phyloP scores from a whole-genome alignment of 2,888 invertebrate species.

The Atethmia centrago region DNA sequence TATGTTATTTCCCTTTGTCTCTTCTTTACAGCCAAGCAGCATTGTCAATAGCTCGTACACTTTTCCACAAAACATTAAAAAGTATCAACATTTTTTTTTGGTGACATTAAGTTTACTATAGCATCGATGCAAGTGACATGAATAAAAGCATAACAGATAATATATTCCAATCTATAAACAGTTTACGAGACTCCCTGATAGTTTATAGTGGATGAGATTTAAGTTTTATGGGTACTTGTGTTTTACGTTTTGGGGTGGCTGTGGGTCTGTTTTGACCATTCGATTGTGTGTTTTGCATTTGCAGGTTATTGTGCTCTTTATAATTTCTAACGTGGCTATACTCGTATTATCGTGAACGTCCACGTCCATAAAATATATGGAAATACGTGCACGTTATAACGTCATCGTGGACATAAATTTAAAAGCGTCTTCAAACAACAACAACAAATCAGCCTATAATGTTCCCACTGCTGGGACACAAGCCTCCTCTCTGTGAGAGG shows the following conservation, averaged over 20 bases:
- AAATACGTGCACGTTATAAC: too few species aligned
- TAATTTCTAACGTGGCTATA: too few species aligned
- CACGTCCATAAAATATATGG: too few species aligned
- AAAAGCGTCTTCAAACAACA: too few species aligned
- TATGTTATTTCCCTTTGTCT: too few species aligned
- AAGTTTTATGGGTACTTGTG: conserved; percentile 69
- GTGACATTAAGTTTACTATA: conserved; percentile 49
- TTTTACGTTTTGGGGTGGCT: conserved; percentile 62
- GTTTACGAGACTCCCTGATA: conserved; percentile 76
- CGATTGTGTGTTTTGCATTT: conserved; percentile 39
- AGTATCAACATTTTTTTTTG: neutral
- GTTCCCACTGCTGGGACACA: too few species aligned
- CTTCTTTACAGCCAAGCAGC: too few species aligned
- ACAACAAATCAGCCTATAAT: too few species aligned
- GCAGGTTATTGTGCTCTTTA: neutral
- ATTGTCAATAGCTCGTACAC: too few species aligned
- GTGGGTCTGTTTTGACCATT: conserved; percentile 57
- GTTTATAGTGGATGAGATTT: conserved; percentile 77
- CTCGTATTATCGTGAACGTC: too few species aligned
- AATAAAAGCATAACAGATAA: conserved; percentile 70
- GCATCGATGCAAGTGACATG: conserved; percentile 65
- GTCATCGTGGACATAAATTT: too few species aligned
- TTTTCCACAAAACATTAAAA: neutral
- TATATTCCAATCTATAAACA: conserved; percentile 80
- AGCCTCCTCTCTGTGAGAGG: too few species aligned